Base-by-base conservation (phyloP, 2,888 invertebrate species). In the Bombylius major region DNA sequence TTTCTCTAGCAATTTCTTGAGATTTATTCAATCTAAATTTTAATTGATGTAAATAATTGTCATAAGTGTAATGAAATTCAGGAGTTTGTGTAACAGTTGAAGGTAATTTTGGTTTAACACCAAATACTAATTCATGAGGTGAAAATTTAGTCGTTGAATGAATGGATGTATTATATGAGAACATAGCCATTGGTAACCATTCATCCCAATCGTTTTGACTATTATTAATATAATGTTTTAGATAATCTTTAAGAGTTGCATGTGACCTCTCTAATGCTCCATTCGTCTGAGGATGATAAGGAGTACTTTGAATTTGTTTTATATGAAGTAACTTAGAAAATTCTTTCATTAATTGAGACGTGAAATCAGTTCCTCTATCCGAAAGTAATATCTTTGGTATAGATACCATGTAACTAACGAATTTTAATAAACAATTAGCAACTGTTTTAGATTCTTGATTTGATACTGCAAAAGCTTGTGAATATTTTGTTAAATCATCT, bases 401-500 rank as follows among this genome's bases (percentile, higher is more conserved):
- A 39, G 39, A 8, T n/a, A 56, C 53, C 32, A 54, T 51, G 9
- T 32, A 23, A 12, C 50, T 56, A 8, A 58, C 45, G 31, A 58
- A 51, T 42, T 53, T 53, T 12, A 51, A 32, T 34, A 58, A 33
- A 11, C 36, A 32, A 47, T 54, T 50, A 3, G 69, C 68, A 9
- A 70, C 61, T 0, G 67, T 70, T 45, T 46, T 32, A 1, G 71
- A 64, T 62, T 68, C 66, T 23, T 63, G 62, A 62, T 70, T 67
- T 5, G 61, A 62, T 9, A 71, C 58, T 0, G 67, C 58, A 32
- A 49, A 32, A 8, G 68, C 68, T 56, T 63, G 60, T 11, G 65
- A 64, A 58, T 62, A 70, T 64, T 70, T 70, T 0, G 68, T 66
- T n/a, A 68, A 55, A 56, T 69, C 67, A 50, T 70, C 67, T 62